Base-by-base conservation (phyloP, 2,113 vertebrate genomes). In the Reinhardtius hippoglossoides region DNA sequence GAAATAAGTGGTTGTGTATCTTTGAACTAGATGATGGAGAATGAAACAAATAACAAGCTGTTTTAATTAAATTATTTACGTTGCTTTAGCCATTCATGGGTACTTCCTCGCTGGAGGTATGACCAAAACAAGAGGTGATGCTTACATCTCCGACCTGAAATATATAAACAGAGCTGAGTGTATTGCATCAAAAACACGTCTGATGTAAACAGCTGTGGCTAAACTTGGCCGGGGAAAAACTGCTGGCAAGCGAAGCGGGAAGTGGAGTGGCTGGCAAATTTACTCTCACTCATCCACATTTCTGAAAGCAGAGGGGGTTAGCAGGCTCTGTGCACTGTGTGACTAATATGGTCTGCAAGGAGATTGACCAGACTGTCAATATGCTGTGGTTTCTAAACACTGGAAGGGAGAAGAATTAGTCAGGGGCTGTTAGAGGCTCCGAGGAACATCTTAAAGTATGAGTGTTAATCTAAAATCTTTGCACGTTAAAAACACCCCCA, bases 341-440 rank as follows among this genome's bases (percentile, higher is more conserved):
- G 90, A 90, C 87, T 89, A 88, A 91, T 86, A 74, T 24, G 76
- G 89, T 87, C 88, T 82, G 82, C 70, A 80, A 76, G 81, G 83
- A 81, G 84, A 86, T 21, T 59, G 80, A 89, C 78, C 78, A 88
- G 84, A 86, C 84, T 76, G 85, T 83, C 74, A 85, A 83, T 88
- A 90, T 88, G 88, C 80, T 88, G 87, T 67, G 80, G 83, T 87
- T 87, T 86, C 85, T 63, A 71, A 83, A 88, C 76, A 82, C 66
- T 73, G 66, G 67, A 84, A 74, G 56, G 77, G 78, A 80, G 78
- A 82, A 63, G 10, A 87, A 84, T 83, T 79, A 81, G 82, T 78
- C 48, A 46, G 82, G 67, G 76, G 75, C 40, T 59, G 70, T 18
- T 56, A 31, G 62, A 81, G 77, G 59, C 73, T 74, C 50, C 74